Percentiles rank a stretch among this genome's conserved stretches.
Evolutionary conservation across 2,113 vertebrate species (phyloP).

Genomic region (Collichthys lucidus): DNA sequence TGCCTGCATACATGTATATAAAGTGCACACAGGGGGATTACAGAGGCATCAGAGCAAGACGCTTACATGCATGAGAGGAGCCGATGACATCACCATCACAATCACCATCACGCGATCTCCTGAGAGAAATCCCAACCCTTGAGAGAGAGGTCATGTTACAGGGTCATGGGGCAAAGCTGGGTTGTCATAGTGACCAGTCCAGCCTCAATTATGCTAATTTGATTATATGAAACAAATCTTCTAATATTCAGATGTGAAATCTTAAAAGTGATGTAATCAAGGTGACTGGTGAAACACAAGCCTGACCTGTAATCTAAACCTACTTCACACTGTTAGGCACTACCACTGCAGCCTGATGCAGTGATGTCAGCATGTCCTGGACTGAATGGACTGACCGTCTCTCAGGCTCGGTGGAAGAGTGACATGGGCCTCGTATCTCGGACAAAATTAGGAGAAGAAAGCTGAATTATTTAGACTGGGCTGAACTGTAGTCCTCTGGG

Average conservation of each 20-base stretch:
- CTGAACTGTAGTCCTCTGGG: constrained; percentile 27
- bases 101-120: constrained; percentile 28
- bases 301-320: not conserved
- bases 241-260: not conserved
- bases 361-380: not conserved
- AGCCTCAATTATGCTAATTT: not conserved
- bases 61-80: constrained; percentile 3
- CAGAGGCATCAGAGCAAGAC: not conserved
- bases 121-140: constrained; percentile 1
- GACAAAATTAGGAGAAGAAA: constrained; percentile 57
- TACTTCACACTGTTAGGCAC: not conserved
- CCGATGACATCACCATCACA: constrained; percentile 61
- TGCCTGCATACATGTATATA: not conserved
- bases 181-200: constrained; percentile 28
- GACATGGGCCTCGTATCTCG: constrained; percentile 4
- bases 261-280: not conserved
- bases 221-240: not conserved
- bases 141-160: constrained; percentile 25
- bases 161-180: constrained; percentile 29
- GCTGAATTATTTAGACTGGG: constrained; percentile 75
- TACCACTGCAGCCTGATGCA: not conserved
- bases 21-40: constrained; percentile 12
- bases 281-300: not conserved
- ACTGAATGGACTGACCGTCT: not conserved
- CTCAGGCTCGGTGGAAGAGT: not conserved